Evolutionary conservation across 2,888 invertebrate species (phyloP), one percentile per base, ranked within the genome.

Genomic region (Linyphia triangularis): DNA sequence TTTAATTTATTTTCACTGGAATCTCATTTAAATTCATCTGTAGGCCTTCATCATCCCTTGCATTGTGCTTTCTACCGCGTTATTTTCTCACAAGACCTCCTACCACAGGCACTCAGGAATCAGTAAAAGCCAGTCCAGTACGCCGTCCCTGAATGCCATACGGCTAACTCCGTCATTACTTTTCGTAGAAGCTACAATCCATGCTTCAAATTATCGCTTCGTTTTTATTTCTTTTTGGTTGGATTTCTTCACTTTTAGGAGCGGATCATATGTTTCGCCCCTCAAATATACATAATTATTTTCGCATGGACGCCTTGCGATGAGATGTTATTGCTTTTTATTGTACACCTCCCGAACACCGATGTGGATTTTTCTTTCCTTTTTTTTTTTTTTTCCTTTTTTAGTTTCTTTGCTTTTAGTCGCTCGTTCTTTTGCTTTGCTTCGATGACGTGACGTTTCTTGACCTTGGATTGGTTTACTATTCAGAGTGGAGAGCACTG

Each of bases 241-340:
- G 37, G 43, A 51, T 73, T 73, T 69, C 77, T 37, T 37, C 84
- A 85, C 77, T 77, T 85, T 85, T 51, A 9, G 57, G 57, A 85
- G 75, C 85, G 77, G 67, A 85, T 77, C 85, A 85, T 61, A 77
- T 69, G 85, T 85, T 77, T 77, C 59, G 26, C 63, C 63, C 67
- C 69, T 28, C n/a, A 28, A 77, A 85, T 69, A 69, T 77, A 69
- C 77, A 70, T 85, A 77, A 85, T 85, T 77, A 85, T 85, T 77
- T 40, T 30, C 85, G 85, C 77, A 40, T 85, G 85, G 69, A 69
- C 75, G 77, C 85, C 40, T 24, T 10, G 30, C 37, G 26, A 65
- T 61, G 63, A 63, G 43, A 43, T 28, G 59, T 73, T 75, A 33
- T 85, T 57, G 69, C 59, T 69, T 40, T 85, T 77, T 69, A 73